These are phyloP conservation scores for Microctenopoma stevenorrisi DNA, from an alignment of 2,797 vertebrate species.

Conservation along the genomic window DNA sequence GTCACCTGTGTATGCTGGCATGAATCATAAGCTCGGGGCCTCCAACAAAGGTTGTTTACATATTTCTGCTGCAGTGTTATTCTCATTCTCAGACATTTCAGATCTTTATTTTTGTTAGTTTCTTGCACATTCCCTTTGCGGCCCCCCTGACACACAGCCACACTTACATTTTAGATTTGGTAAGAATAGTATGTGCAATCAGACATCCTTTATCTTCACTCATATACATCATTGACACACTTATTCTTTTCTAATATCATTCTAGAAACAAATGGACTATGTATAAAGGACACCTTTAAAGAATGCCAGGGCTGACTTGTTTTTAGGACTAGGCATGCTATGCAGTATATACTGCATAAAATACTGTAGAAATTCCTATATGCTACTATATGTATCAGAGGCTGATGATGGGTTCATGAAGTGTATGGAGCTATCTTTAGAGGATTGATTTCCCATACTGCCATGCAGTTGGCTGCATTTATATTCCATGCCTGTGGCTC, in stretches of 20 bases:
- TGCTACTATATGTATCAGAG: constrained; percentile 77
- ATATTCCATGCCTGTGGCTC: constrained; percentile 93
- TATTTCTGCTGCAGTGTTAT: constrained; percentile 69
- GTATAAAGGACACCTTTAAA: constrained; percentile 1
- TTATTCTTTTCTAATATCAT: background rate
- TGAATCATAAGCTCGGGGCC: constrained; percentile 47
- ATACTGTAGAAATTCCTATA: constrained; percentile 66
- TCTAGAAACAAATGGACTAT: background rate
- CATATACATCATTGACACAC: background rate
- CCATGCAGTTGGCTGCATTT: constrained; percentile 92
- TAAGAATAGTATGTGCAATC: background rate
- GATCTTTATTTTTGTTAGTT: constrained; percentile 26
- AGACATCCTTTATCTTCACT: background rate
- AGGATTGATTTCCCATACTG: constrained; percentile 90
- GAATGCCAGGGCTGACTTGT: constrained; percentile 14
- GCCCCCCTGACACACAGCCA: background rate
- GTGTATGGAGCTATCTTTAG: constrained; percentile 87
- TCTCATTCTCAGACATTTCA: constrained; percentile 50
- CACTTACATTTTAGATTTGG: constrained; percentile 3
- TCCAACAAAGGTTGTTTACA: constrained; percentile 78
- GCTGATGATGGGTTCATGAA: constrained; percentile 81
- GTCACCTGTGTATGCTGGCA: constrained; percentile 62
- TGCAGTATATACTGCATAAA: constrained; percentile 51
- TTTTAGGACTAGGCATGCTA: constrained; percentile 37
- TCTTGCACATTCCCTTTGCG: background rate